Percentiles rank a stretch among this genome's conserved stretches.
These are phyloP conservation scores for Rhamphomyia laevipes DNA, from an alignment of 2,888 invertebrate genomes.

Conservation along the genomic window DNA sequence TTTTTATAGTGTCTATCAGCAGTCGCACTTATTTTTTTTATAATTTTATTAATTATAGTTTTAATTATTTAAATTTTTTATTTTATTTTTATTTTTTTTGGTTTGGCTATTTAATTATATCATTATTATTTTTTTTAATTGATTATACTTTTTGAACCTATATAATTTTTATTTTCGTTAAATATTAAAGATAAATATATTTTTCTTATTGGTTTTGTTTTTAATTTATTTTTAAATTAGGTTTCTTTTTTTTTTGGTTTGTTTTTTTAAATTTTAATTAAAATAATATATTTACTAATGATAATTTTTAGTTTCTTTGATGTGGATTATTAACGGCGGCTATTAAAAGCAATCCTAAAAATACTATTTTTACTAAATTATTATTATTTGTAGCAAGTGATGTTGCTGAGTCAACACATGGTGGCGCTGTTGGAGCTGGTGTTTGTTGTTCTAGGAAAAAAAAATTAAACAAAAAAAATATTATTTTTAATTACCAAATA, in stretches of 20 bases:
- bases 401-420: conserved; percentile 8
- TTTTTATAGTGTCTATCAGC: conserved; percentile 1
- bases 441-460: conserved; percentile 9
- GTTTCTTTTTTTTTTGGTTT: no score
- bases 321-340: background rate
- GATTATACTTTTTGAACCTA: no score
- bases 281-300: background rate
- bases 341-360: conserved; percentile 1
- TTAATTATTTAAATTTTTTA: no score
- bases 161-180: no score
- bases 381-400: background rate
- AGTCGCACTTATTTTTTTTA: background rate
- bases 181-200: no score
- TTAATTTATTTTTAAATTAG: no score
- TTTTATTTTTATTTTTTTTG: background rate
- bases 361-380: background rate
- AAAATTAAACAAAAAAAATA: no score
- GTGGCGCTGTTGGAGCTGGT: conserved; percentile 11
- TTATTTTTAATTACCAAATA: no score
- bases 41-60: no score
- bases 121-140: no score
- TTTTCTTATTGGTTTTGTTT: no score
- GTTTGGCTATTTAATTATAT: no score
- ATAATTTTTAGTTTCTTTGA: background rate
- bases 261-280: background rate